These are phyloP conservation scores for Eolophus roseicapilla DNA, from an alignment of 2,113 vertebrate genomes.

Conservation along the genomic window DNA sequence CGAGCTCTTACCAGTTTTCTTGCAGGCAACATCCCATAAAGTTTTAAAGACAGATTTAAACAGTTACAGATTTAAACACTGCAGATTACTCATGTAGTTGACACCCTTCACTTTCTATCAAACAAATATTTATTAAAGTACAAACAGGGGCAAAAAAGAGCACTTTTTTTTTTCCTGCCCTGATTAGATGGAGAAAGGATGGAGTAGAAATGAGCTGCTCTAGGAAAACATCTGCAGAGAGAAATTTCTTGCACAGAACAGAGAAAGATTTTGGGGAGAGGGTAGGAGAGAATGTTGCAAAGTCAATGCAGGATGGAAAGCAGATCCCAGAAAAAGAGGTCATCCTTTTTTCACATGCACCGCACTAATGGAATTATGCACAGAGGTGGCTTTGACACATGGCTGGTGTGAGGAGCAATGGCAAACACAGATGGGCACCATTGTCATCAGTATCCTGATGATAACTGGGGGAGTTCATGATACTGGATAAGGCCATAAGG, in stretches of 20 bases:
- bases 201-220: not conserved
- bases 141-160: not conserved
- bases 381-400: not conserved
- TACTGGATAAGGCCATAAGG: not conserved
- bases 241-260: not conserved
- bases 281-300: not conserved
- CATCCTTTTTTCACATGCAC: not conserved
- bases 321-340: not conserved
- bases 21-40: constrained; percentile 21
- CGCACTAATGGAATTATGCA: not conserved
- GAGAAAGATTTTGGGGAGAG: not conserved
- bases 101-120: constrained; percentile 33
- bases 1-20: not conserved
- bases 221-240: not conserved
- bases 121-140: not conserved
- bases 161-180: not conserved
- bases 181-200: not conserved
- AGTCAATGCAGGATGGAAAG: not conserved
- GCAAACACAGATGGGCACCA: not conserved
- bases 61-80: not conserved
- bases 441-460: not conserved
- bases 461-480: not conserved
- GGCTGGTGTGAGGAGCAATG: not conserved
- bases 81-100: not conserved
- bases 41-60: constrained; percentile 20